Evolutionary conservation across 1,140 invertebrate species (phyloP), one percentile per base, ranked within the genome.

Genomic region (Drosophila triauraria): DNA sequence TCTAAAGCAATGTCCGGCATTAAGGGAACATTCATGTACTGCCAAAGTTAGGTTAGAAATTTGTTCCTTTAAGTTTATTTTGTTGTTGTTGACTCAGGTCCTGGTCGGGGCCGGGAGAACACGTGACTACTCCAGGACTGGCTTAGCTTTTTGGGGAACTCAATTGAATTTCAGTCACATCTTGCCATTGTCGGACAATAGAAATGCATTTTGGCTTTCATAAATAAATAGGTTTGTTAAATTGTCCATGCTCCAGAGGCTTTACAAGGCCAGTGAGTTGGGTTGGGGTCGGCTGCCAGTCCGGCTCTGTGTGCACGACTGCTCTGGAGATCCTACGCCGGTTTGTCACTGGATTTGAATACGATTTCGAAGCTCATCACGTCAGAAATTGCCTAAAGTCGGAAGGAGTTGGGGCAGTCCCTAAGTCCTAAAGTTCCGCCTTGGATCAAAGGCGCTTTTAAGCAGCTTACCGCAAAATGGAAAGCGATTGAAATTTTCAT

Each of bases 211-310:
- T 87, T 54, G 72, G 46, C 58, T 64, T 87, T 87, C 77, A 87
- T 87, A 87, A 87, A 87, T 87, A 87, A 88, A 88, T 78, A 88
- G 72, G 71, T 78, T 69, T 84, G 76, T 80, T 88, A 88, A 87
- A 87, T 80, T 83, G 83, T 80, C 72, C 77, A 69, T 57, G 65
- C 51, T 75, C 46, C 59, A 51, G 20, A 40, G 47, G 63, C 65
- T 42, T 27, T 57, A 25, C 68, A 50, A 42, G 46, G 40, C 12
- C 42, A 7, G 9, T 17, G 27, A 35, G 38, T 51, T 54, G 51
- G 13, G 3, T 23, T 54, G 50, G 50, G 50, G 50, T 15, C 30
- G 25, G 9, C 32, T 48, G 38, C 51, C 46, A 47, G 59, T 48
- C 58, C 43, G 44, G 27, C 4, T 35, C 9, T 30, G 15, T 48